Percentiles rank a stretch among this genome's conserved stretches.
Evolutionary conservation across 2,797 vertebrate genomes (phyloP).

Genomic region (Salmo trutta): DNA sequence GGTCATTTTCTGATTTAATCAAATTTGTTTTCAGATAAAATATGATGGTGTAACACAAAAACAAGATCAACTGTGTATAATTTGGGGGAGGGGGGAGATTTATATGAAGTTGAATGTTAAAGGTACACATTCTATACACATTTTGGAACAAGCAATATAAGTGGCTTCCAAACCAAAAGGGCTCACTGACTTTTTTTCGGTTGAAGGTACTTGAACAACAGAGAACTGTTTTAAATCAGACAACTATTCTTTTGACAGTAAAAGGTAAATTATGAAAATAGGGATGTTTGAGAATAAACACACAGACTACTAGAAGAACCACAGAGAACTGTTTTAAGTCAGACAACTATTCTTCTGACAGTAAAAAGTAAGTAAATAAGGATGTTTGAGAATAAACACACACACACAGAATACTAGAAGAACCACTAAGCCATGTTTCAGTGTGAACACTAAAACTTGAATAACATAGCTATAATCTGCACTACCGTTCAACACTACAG

Average conservation of each 20-base stretch:
- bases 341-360: neutral
- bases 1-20: neutral
- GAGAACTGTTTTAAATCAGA: neutral
- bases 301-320: neutral
- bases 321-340: neutral
- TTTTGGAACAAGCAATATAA: neutral
- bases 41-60: neutral
- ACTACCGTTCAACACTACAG: slow-evolving; percentile 56
- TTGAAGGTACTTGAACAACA: neutral
- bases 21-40: neutral
- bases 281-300: neutral
- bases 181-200: neutral
- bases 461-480: neutral
- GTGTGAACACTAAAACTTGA: neutral
- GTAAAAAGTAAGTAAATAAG: neutral
- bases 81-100: neutral
- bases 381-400: neutral
- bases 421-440: neutral
- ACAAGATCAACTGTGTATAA: neutral
- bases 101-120: too few species aligned
- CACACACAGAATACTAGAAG: neutral
- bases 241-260: neutral
- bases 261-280: neutral
- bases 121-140: too few species aligned
- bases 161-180: neutral